Base-by-base conservation (phyloP, 1,140 invertebrate species). In the Ericerus pela region DNA sequence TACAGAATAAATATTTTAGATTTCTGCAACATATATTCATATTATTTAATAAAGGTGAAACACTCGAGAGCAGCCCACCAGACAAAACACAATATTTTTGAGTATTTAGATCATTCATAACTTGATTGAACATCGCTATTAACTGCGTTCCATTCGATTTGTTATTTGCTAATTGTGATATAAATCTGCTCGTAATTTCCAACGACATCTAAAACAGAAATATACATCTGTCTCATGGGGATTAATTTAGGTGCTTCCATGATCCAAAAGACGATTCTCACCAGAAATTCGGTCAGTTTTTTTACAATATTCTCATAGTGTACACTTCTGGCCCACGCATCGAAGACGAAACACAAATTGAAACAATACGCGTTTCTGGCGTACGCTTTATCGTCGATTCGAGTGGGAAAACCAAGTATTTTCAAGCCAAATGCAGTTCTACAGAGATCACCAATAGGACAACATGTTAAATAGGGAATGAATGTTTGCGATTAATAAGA, bases 291-390 rank as follows among this genome's bases (percentile, higher is more conserved):
- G 0, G 88, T 87, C 43, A 96, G 77, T 67, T 96, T 95, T 63
- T 88, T 91, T 0, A 96, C 85, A 38, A 95, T 84, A 0, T 86
- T 79, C 68, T 96, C 92, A 73, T 94, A 96, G 63, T 91, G 87
- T 1, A 90, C 83, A 14, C 89, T 91, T 53, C 87, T 78, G 0
- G 87, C 82, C 72, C 82, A 82, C 29, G 82, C 80, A 64, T 93
- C 85, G 67, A 89, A 96, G 0, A 96, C 90, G 70, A 97, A 94
- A 68, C 92, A 96, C 2, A 96, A 69, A 71, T 97, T 97, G 69
- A 96, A 97, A 54, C 94, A 84, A 62, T 91, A 86, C 26, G 88
- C 85, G 74, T 97, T 96, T 59, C 94, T 74, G n/a, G 81, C 79
- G 75, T 96, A 96, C 63, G 89, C 88, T 51, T 83, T 77, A 65